Evolutionary conservation across 2,797 vertebrate genomes (phyloP).

Genomic region (Loris lydekkerianus): DNA sequence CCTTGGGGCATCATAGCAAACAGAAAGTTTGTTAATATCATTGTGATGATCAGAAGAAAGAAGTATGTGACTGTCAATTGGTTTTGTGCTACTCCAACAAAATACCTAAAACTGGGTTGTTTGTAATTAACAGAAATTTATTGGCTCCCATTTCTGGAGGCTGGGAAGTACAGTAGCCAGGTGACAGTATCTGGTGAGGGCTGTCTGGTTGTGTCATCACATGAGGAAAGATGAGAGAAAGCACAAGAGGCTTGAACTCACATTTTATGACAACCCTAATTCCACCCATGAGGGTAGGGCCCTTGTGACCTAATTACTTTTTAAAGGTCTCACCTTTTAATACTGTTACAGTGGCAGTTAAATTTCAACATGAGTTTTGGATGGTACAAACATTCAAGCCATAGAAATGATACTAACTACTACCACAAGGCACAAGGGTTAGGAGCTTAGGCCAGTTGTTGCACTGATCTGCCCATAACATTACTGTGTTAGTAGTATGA

Average conservation of each 20-base stretch:
- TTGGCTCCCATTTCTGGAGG: not conserved
- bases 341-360: not conserved
- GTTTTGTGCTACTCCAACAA: not conserved
- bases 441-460: not conserved
- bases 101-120: not conserved
- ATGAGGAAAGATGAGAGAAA: not conserved
- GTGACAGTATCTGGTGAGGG: not conserved
- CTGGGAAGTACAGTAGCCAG: not conserved
- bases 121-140: not conserved
- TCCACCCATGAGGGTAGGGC: too few species aligned
- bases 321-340: not conserved
- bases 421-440: not conserved
- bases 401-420: not conserved
- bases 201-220: not conserved
- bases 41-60: constrained; percentile 28
- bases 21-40: constrained; percentile 49
- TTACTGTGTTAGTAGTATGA: not conserved
- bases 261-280: not conserved
- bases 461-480: not conserved
- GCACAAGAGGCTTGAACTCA: not conserved
- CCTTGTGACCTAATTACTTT: not conserved
- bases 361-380: not conserved
- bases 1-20: constrained; percentile 22
- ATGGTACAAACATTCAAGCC: not conserved
- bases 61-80: not conserved